Base-by-base conservation (phyloP, 2,797 vertebrate genomes). In the Ataeniobius toweri region DNA sequence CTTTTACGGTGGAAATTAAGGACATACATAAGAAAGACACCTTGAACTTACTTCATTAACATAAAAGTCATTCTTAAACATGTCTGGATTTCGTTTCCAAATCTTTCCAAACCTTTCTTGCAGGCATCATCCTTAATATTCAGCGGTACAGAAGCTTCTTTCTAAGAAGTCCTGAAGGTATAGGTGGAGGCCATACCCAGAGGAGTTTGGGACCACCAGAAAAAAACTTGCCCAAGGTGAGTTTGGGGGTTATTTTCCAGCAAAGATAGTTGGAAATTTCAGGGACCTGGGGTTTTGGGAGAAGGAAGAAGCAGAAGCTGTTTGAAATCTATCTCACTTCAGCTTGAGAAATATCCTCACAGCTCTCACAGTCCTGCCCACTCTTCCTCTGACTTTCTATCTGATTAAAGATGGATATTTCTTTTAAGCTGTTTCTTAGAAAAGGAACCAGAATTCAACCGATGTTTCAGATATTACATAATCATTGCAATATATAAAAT, bases 391-490 rank as follows among this genome's bases (percentile, higher is more conserved):
- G 75, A 83, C 83, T 88, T 80, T 82, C 73, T 82, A 82, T 91
- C 87, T 89, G 89, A 92, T 94, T 90, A 94, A 91, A 93, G 85
- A 78, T 79, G 6, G 61, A 79, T 69, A 77, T 83, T 86, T 88
- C 79, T 89, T 92, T 93, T 61, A 89, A 92, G 88, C 75, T 58
- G 46, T 76, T 83, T 86, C 88, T 87, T 81, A 83, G 86, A 82
- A 69, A 83, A 82, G 79, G 72, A 85, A 84, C 75, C 63, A 41
- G 84, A 77, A 85, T 84, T 88, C 81, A 90, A 90, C 88, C 82
- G 89, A 89, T 88, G 89, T 93, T 92, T 93, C 85, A 86, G 72
- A 85, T 76, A 80, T 94, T 92, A 91, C 89, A 89, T 91, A 90
- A 93, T 86, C 63, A 86, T 91, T 94, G 92, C 89, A 82, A 85